phyloP scores from a whole-genome alignment of 2,113 vertebrate species.

The Alethe diademata region DNA sequence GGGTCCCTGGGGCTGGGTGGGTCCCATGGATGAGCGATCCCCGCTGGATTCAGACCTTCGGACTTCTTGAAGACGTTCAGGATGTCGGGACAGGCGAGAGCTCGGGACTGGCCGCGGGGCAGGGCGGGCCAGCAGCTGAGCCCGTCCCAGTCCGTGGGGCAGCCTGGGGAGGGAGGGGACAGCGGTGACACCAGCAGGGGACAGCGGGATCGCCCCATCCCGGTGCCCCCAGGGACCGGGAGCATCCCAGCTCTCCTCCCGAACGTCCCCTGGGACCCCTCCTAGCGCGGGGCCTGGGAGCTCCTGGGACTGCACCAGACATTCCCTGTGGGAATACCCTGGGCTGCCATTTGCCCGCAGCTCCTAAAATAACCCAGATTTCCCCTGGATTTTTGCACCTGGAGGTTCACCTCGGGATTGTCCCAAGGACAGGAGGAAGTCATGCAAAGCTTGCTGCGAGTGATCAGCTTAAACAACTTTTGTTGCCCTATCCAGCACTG shows the following conservation, averaged over 20 bases:
- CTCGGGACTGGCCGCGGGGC: neutral
- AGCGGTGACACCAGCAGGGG: rapidly evolving
- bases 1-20: neutral
- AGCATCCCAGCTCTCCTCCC: neutral
- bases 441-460: neutral
- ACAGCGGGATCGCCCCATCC: neutral
- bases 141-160: conserved; percentile 68
- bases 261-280: neutral
- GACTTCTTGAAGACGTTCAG: conserved; percentile 24
- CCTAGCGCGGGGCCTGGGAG: neutral
- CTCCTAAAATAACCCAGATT: neutral
- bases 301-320: neutral
- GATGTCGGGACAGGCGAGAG: conserved; percentile 40
- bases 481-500: neutral
- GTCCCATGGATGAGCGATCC: rapidly evolving
- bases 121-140: conserved; percentile 65
- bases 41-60: neutral
- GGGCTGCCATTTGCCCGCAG: neutral
- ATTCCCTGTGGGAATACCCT: neutral
- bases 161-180: conserved; percentile 21
- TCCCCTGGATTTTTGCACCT: neutral
- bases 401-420: rapidly evolving
- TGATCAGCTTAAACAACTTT: neutral
- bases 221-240: neutral
- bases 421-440: neutral